Conservation (phyloP, 2,113 vertebrate genomes). For the Pterocles orientalis region DNA sequence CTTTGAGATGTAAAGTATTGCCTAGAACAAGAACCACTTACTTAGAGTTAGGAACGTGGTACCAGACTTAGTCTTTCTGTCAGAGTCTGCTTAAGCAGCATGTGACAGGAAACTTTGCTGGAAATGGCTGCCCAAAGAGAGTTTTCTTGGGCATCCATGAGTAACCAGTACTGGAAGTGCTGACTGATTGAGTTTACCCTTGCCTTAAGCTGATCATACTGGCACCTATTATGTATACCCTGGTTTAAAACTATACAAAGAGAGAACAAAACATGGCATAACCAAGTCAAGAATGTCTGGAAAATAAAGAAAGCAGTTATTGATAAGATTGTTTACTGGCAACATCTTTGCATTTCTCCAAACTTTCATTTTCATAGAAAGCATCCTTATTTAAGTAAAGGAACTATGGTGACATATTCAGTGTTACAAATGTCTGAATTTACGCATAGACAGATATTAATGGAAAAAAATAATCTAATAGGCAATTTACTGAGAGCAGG, state of each 20-base stretch:
- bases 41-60: background rate
- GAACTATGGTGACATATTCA: background rate
- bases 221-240: no score
- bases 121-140: background rate
- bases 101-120: background rate
- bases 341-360: background rate
- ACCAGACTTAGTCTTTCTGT: background rate
- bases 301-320: background rate
- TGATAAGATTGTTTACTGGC: background rate
- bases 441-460: background rate
- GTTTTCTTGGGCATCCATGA: background rate
- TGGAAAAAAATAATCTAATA: background rate
- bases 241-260: background rate
- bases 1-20: background rate
- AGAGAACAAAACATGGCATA: background rate
- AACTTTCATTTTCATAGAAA: background rate
- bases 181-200: background rate
- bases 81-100: background rate
- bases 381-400: background rate
- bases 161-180: background rate
- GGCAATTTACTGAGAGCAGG: background rate
- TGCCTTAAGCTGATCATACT: background rate
- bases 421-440: background rate
- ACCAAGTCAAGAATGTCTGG: background rate
- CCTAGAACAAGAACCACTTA: background rate